Conservation (phyloP, 2,888 invertebrate species). For the Campoletis raptor region DNA sequence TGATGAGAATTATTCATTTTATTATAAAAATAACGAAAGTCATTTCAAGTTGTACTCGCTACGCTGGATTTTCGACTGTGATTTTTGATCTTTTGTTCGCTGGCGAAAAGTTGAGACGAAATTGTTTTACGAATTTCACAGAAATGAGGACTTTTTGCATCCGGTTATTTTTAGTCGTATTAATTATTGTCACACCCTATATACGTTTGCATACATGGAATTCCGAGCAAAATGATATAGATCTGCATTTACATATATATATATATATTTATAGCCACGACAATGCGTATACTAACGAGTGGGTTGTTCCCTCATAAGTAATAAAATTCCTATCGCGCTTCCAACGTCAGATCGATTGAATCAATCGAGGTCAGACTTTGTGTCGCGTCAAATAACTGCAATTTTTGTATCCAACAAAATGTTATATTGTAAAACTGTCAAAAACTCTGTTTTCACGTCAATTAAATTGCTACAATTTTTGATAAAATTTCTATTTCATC, state of each 20-base stretch:
- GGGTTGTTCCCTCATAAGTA: conserved; percentile 45
- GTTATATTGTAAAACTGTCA: not conserved
- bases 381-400: not conserved
- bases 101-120: too few species aligned
- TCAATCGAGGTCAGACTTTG: conserved; percentile 43
- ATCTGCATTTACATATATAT: not conserved
- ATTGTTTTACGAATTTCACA: too few species aligned
- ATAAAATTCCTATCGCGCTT: conserved; percentile 47
- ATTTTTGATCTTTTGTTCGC: too few species aligned
- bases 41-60: too few species aligned
- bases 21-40: too few species aligned
- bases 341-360: conserved; percentile 52
- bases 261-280: not conserved
- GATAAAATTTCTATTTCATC: not conserved
- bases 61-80: too few species aligned
- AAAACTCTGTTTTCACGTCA: not conserved
- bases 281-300: conserved; percentile 29
- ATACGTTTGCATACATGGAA: not conserved
- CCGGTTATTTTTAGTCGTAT: not conserved
- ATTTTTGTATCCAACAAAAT: not conserved
- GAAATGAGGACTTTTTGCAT: too few species aligned
- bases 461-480: not conserved
- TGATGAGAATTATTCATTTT: conserved; percentile 59
- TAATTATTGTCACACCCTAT: not conserved
- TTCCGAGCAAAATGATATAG: not conserved